Percentiles rank a stretch among this genome's conserved stretches.
These are phyloP conservation scores for Tortricodes alternella DNA, from an alignment of 2,888 invertebrate genomes.

Conservation along the genomic window DNA sequence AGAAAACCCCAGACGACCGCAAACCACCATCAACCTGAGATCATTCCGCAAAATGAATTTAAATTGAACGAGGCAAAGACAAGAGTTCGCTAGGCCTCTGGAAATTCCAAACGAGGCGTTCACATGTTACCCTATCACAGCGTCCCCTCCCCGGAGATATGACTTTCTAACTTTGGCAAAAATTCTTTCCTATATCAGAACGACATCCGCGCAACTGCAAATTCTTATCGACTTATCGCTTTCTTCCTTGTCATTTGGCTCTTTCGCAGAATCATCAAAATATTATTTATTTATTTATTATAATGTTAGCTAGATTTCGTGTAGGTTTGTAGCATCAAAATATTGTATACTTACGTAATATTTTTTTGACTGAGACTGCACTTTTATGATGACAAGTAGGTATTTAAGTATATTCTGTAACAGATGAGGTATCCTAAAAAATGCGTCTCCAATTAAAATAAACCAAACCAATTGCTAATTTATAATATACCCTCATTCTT, in stretches of 20 bases:
- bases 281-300: too few species aligned
- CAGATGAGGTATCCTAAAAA: too few species aligned
- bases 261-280: too few species aligned
- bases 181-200: constrained; percentile 1
- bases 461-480: too few species aligned
- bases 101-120: constrained; percentile 17
- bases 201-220: background rate
- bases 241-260: background rate
- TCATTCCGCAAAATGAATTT: background rate
- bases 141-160: background rate
- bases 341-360: too few species aligned
- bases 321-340: too few species aligned
- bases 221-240: background rate
- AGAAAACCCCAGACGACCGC: constrained; percentile 29
- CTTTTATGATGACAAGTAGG: too few species aligned
- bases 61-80: constrained; percentile 2
- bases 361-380: too few species aligned
- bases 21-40: background rate
- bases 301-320: too few species aligned
- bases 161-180: constrained; percentile 9
- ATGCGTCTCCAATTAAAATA: too few species aligned
- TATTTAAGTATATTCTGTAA: too few species aligned
- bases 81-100: background rate
- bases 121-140: background rate
- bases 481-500: too few species aligned